Conservation (phyloP, 2,113 vertebrate species). For the Nothoprocta pentlandii region DNA sequence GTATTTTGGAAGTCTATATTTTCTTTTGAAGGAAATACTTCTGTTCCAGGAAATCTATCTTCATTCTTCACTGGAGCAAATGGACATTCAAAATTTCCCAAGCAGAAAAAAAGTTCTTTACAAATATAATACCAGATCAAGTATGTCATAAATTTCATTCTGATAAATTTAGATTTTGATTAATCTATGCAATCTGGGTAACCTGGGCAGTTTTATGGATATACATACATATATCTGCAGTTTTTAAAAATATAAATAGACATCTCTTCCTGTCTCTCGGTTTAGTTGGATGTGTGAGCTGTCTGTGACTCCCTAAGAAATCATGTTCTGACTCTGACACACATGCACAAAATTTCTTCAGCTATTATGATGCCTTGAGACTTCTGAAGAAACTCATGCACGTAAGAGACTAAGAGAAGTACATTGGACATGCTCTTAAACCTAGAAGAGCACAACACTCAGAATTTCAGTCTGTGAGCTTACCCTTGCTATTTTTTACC, state of each 20-base stretch:
- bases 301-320: conserved; percentile 1
- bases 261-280: background rate
- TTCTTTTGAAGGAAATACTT: background rate
- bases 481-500: background rate
- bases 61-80: background rate
- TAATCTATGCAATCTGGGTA: background rate
- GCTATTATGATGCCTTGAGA: background rate
- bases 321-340: background rate
- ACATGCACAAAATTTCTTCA: background rate
- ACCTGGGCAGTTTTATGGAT: background rate
- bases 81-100: conserved; percentile 1
- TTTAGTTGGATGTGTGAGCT: background rate
- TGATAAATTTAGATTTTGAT: background rate
- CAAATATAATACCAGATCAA: background rate
- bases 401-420: background rate
- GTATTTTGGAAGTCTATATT: background rate
- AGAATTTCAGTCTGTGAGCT: background rate
- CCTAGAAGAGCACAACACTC: background rate
- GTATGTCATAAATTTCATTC: background rate
- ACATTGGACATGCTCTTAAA: background rate
- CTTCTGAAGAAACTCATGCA: background rate
- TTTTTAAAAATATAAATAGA: background rate
- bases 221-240: background rate
- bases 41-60: background rate
- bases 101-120: background rate